Percentiles rank a stretch among this genome's conserved stretches.
These are phyloP conservation scores for Benthosema pterotum DNA, from an alignment of 2,797 vertebrate genomes.

Conservation along the genomic window DNA sequence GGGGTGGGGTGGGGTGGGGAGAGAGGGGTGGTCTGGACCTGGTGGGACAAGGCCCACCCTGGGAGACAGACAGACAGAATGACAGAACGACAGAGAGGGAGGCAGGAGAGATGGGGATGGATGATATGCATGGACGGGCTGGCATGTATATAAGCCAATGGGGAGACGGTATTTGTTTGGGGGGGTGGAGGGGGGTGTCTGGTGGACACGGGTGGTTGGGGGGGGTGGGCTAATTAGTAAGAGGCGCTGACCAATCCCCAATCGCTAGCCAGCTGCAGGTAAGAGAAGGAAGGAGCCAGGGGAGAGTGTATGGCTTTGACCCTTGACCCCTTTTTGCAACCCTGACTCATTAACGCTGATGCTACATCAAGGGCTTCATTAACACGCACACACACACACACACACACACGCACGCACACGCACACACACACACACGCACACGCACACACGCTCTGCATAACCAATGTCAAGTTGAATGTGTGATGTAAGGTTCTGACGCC, in stretches of 20 bases:
- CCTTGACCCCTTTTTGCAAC: conserved; percentile 66
- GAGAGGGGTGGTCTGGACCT: conserved; percentile 35
- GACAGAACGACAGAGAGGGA: conserved; percentile 12
- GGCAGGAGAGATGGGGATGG: conserved; percentile 24
- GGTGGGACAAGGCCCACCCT: conserved; percentile 37
- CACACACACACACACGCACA: conserved; percentile 21
- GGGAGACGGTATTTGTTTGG: too few species aligned
- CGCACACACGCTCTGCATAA: too few species aligned
- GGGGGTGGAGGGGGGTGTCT: conserved; percentile 43
- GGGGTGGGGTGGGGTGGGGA: conserved; percentile 44
- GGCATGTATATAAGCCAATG: conserved; percentile 14
- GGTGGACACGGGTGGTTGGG: conserved; percentile 36
- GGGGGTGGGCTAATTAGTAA: conserved; percentile 72
- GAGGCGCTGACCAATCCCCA: conserved; percentile 73
- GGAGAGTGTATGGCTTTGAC: conserved; percentile 66
- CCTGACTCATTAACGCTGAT: conserved; percentile 70
- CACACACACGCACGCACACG: conserved; percentile 31
- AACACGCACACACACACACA: conserved; percentile 45
- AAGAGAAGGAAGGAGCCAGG: conserved; percentile 39
- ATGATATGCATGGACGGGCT: conserved; percentile 27
- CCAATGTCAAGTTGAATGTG: too few species aligned
- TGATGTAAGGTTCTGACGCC: too few species aligned
- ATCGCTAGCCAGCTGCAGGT: conserved; percentile 80
- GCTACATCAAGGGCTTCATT: conserved; percentile 62
- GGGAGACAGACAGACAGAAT: conserved; percentile 55